Evolutionary conservation across 2,113 vertebrate species (phyloP), one percentile per base, ranked within the genome.

Genomic region (Albula goreensis): DNA sequence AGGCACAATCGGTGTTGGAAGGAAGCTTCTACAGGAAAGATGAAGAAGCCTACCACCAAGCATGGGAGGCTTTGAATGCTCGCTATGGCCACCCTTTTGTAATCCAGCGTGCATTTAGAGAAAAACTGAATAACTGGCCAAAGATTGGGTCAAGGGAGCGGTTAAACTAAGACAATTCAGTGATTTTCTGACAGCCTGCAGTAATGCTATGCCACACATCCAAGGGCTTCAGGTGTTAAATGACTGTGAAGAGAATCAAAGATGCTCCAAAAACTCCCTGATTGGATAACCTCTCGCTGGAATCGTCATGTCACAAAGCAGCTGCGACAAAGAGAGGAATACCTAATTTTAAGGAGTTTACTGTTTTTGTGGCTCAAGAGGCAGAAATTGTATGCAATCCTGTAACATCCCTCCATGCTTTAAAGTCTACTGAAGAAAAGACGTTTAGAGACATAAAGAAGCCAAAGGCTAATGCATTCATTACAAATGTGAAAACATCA

Each of bases 221-320:
- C 88, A 88, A 49, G 87, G 86, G 0, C 89, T 90, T 50, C 60
- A 87, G 3, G 84, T 89, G 8, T 83, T 89, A 51, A 89, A 89
- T 11, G 82, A 91, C 19, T 91, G 86, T 25, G 79, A 91, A 22
- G 85, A 90, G 5, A 91, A 91, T 79, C 88, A 89, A 22, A n/a
- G 10, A 80, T 89, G 80, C 50, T 88, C 0, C 66, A 74, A 41
- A 89, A 89, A 80, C 88, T 87, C 11, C 87, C 90, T 53, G 89
- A 90, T 22, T 91, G 87, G 88, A 7, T 89, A 7, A 90, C 85
- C 0, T 87, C 89, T 50, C 31, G 81, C 0, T 92, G 89, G 89
- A 92, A 88, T 81, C 85, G 52, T 1, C n/a, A 88, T 86, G 88
- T 90, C 19, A 88, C 87, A 57, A 86, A 84, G 19, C 50, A 85